phyloP scores from a whole-genome alignment of 2,888 invertebrate genomes.

The Hypercompe scribonia region DNA sequence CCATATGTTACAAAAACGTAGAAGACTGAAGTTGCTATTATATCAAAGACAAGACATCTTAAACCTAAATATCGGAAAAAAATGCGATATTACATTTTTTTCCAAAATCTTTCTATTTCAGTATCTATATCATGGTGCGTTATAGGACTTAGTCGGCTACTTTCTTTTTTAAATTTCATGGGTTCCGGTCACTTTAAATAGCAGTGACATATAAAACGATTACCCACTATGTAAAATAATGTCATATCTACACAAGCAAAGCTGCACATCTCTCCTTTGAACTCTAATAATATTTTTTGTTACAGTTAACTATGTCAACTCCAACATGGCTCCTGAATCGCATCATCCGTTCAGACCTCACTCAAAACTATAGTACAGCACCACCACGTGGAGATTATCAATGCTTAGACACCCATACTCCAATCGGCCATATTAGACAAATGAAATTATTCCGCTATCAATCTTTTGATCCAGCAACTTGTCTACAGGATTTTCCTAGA shows the following conservation, averaged over 20 bases:
- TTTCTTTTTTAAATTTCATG: too few species aligned
- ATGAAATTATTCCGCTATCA: constrained; percentile 73
- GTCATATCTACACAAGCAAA: background rate
- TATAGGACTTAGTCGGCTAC: too few species aligned
- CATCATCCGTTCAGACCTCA: constrained; percentile 79
- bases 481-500: constrained; percentile 71
- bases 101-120: too few species aligned
- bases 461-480: constrained; percentile 77
- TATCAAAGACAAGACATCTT: too few species aligned
- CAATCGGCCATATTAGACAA: constrained; percentile 77
- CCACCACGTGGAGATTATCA: constrained; percentile 80
- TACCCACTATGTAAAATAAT: background rate
- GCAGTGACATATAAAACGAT: too few species aligned
- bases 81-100: too few species aligned
- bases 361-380: constrained; percentile 79
- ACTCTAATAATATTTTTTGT: constrained; percentile 19
- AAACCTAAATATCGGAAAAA: too few species aligned
- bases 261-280: background rate
- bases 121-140: too few species aligned
- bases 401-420: constrained; percentile 80
- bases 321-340: constrained; percentile 77
- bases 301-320: constrained; percentile 75
- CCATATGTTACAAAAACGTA: too few species aligned
- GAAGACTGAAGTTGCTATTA: too few species aligned
- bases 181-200: too few species aligned